Percentiles rank a stretch among this genome's conserved stretches.
phyloP scores from a whole-genome alignment of 2,888 invertebrate species.

The Therioaphis trifolii region DNA sequence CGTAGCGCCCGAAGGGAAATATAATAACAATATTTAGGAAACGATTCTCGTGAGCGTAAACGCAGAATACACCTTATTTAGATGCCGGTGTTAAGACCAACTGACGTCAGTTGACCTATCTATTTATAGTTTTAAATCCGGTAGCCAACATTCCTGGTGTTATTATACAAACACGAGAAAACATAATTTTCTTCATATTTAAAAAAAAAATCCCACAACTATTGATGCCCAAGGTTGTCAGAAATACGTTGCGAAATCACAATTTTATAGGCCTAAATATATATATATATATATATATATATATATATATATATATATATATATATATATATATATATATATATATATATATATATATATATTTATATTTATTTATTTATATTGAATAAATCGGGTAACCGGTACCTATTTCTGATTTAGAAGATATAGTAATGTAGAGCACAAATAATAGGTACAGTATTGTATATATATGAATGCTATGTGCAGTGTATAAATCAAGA shows the following conservation, averaged over 20 bases:
- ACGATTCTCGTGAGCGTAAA: not conserved
- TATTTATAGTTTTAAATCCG: conserved; percentile 61
- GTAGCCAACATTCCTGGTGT: conserved; percentile 61
- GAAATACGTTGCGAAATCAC: conserved; percentile 7
- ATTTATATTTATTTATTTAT: too few species aligned
- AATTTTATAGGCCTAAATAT: conserved; percentile 2
- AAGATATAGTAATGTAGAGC: not conserved
- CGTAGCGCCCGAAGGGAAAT: not conserved
- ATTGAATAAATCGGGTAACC: conserved; percentile 14
- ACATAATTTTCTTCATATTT: conserved; percentile 14
- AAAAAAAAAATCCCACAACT: not conserved
- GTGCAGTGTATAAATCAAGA: not conserved
- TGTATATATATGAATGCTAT: too few species aligned
- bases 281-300: too few species aligned
- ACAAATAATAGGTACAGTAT: not conserved
- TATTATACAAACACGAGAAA: conserved; percentile 37
- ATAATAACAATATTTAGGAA: conserved; percentile 24
- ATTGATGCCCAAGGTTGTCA: not conserved
- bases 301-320: too few species aligned
- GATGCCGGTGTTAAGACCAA: conserved; percentile 15
- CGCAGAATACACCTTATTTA: conserved; percentile 51
- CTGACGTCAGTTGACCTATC: conserved; percentile 59
- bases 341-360: too few species aligned
- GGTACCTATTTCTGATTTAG: not conserved
- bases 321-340: too few species aligned